Conservation (phyloP, 2,113 vertebrate species). For the Casuarius casuarius region DNA sequence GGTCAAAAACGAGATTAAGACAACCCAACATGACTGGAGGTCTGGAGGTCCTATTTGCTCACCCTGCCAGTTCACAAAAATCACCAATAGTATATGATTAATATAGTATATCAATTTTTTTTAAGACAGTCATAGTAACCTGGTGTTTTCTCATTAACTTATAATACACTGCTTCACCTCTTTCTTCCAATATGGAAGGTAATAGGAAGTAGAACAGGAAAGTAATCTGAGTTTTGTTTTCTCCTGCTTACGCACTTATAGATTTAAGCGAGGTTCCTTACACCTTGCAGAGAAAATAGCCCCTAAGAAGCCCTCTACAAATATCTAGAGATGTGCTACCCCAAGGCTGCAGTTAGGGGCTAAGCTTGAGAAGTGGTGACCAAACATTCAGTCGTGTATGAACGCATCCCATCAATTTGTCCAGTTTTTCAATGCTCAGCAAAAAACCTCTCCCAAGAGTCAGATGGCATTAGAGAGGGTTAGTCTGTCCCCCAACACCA, state of each 20-base stretch:
- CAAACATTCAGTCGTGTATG: not conserved
- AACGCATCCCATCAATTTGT: not conserved
- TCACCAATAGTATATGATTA: too few relatives aligned
- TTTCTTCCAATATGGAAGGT: not conserved
- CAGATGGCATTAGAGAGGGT: not conserved
- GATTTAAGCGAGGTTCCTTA: not conserved
- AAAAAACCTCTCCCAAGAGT: not conserved
- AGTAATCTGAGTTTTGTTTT: not conserved
- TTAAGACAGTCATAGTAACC: not conserved
- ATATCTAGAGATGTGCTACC: not conserved
- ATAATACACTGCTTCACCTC: not conserved
- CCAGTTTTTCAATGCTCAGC: not conserved
- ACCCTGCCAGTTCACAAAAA: not conserved
- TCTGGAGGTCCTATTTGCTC: not conserved
- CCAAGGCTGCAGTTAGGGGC: not conserved
- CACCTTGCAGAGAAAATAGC: not conserved
- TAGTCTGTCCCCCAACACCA: not conserved
- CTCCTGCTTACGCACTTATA: not conserved
- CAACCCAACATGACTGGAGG: not conserved
- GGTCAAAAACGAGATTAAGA: not conserved
- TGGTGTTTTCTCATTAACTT: not conserved
- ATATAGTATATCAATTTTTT: not conserved
- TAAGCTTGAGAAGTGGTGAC: not conserved
- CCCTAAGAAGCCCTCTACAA: not conserved
- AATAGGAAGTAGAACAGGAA: not conserved